Base-by-base conservation (phyloP, 37 sponge, comb jelly and placozoan species). In the Ianthella basta region DNA sequence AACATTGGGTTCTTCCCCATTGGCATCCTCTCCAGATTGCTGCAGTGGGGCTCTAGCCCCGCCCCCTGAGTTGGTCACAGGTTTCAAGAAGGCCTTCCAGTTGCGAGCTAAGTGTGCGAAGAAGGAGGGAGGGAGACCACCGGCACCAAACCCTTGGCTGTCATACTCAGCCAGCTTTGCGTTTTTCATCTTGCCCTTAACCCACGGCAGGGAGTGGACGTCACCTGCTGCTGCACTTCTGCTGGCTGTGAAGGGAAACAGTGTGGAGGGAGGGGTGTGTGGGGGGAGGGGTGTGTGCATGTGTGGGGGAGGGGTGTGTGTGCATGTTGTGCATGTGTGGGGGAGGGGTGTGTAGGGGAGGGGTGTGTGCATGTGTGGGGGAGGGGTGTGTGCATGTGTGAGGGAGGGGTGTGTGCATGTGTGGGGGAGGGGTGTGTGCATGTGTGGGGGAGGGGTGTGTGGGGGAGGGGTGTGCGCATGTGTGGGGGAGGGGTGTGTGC, bases 71-170 rank as follows among this genome's bases (percentile, higher is more conserved):
- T 15, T 6, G 38, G 14, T 41, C 25, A 39, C 29, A 37, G 67
- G 63, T 39, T 83, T 41, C 4, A 15, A 12, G 35, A 69, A 69
- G 54, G 18, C 40, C 0, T 21, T 36, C 93, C 93, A 92, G 82
- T 89, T 89, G 8, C 84, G 69, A 38, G n/a, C 33, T 32, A 84
- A 33, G 56, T 92, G 93, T 15, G 90, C 87, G 60, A 81, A 92
- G 33, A 37, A 19, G 15, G 68, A 63, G 15, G 93, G 93, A 39
- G 87, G 82, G 0, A 92, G 59, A 0, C 93, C 93, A 16, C 87
- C 93, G 0, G 93, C 93, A 21, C 93, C 93, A 82, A 92, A 92
- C 54, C 92, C 92, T 0, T 38, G 59, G 6, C 38, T 4, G 74
- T 92, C 81, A 66, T 13, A 53, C n/a, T 25, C 3, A 20, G n/a